Conservation (phyloP, 2,888 invertebrate species). For the Hipparchia sbordonii region DNA sequence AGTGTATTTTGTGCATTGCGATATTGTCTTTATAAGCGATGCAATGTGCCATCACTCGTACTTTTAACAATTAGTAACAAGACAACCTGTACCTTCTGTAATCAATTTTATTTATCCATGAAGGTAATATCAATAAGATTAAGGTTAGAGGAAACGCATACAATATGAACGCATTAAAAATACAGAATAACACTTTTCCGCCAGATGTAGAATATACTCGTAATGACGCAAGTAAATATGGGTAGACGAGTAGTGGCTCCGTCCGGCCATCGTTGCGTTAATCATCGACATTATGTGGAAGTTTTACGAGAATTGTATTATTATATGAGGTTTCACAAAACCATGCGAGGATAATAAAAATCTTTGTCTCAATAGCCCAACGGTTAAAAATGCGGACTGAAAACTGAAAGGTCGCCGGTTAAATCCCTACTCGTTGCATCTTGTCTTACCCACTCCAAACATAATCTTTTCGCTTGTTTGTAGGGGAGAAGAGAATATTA, state of each 20-base stretch:
- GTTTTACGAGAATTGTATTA: background rate
- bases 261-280: constrained; percentile 7
- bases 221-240: constrained; percentile 19
- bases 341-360: background rate
- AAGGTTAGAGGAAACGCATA: constrained; percentile 35
- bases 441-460: too few species aligned
- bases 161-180: constrained; percentile 27
- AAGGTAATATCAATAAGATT: constrained; percentile 21
- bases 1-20: too few species aligned
- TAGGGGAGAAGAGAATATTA: too few species aligned
- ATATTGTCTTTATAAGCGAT: too few species aligned
- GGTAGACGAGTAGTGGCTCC: constrained; percentile 11
- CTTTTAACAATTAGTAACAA: background rate
- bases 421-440: too few species aligned
- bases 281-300: background rate
- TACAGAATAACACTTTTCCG: constrained; percentile 29
- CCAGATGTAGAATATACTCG: constrained; percentile 34
- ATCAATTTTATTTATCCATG: background rate
- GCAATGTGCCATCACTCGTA: too few species aligned
- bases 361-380: too few species aligned
- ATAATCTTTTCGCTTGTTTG: too few species aligned
- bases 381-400: too few species aligned
- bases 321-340: background rate
- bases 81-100: background rate
- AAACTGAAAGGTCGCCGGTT: too few species aligned